phyloP scores from a whole-genome alignment of 2,797 vertebrate genomes.

The Threskiornis aethiopicus region DNA sequence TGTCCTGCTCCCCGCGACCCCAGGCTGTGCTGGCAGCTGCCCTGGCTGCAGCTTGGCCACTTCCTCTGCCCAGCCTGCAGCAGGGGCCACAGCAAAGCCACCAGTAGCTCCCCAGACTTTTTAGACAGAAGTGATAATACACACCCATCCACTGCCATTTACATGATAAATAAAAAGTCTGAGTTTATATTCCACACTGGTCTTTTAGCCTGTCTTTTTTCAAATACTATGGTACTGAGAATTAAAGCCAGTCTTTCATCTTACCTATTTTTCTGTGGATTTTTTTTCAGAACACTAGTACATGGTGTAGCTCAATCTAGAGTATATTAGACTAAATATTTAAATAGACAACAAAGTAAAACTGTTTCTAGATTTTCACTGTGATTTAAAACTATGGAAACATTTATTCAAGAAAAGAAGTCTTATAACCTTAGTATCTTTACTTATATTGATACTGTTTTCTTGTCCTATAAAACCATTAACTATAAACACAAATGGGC shows the following conservation, averaged over 20 bases:
- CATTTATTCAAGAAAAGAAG: neutral
- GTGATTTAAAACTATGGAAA: neutral
- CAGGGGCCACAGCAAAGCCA: neutral
- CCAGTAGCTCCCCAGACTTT: neutral
- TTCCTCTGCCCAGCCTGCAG: neutral
- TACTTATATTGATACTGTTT: neutral
- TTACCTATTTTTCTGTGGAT: neutral
- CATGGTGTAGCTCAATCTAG: neutral
- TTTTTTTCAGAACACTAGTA: neutral
- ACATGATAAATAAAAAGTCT: neutral
- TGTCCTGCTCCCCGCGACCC: fast-evolving
- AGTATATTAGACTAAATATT: neutral
- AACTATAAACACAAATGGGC: conserved; percentile 37
- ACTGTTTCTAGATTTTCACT: neutral
- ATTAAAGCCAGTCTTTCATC: neutral
- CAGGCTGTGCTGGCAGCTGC: neutral
- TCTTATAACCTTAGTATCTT: neutral
- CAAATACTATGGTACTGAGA: neutral
- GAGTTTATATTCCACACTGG: neutral
- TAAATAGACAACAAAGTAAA: neutral
- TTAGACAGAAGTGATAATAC: neutral
- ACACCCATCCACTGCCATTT: neutral
- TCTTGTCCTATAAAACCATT: neutral
- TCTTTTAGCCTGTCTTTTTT: neutral
- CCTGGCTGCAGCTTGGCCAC: neutral